Evolutionary conservation across 2,888 invertebrate genomes (phyloP).

Genomic region (Tholera decimalis): DNA sequence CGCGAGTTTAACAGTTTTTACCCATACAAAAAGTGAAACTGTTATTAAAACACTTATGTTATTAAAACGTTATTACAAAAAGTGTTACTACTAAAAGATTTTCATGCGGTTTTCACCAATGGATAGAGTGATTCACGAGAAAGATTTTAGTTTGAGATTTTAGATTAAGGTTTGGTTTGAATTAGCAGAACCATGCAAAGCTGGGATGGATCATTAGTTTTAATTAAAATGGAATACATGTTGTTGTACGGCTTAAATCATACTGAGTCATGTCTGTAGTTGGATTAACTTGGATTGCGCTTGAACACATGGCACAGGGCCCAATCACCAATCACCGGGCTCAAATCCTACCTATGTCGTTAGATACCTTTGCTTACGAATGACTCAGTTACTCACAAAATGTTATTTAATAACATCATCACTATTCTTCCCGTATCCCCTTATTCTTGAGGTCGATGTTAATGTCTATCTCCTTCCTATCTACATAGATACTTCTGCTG

Average conservation of each 20-base stretch:
- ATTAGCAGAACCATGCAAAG: too few species aligned
- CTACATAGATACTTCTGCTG: too few species aligned
- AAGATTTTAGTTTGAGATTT: too few species aligned
- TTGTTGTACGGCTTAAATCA: neutral
- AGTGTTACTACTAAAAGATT: too few species aligned
- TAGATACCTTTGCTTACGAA: constrained; percentile 15
- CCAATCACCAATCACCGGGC: neutral
- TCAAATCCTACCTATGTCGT: neutral
- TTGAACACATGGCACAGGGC: constrained; percentile 8
- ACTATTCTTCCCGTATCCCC: neutral
- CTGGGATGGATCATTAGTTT: too few species aligned
- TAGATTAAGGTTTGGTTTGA: too few species aligned
- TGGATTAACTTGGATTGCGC: constrained; percentile 4
- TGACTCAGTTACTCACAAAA: neutral
- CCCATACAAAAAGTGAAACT: too few species aligned
- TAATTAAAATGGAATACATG: constrained; percentile 26
- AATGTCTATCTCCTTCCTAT: neutral
- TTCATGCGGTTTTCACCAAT: too few species aligned
- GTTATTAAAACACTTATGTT: too few species aligned
- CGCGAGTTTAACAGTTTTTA: too few species aligned
- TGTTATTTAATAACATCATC: neutral
- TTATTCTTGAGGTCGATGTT: neutral
- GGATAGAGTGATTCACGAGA: too few species aligned
- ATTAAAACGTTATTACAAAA: too few species aligned
- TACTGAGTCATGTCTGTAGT: constrained; percentile 38